These are phyloP conservation scores for Panthera uncia DNA, from an alignment of 2,113 vertebrate species.

Conservation along the genomic window DNA sequence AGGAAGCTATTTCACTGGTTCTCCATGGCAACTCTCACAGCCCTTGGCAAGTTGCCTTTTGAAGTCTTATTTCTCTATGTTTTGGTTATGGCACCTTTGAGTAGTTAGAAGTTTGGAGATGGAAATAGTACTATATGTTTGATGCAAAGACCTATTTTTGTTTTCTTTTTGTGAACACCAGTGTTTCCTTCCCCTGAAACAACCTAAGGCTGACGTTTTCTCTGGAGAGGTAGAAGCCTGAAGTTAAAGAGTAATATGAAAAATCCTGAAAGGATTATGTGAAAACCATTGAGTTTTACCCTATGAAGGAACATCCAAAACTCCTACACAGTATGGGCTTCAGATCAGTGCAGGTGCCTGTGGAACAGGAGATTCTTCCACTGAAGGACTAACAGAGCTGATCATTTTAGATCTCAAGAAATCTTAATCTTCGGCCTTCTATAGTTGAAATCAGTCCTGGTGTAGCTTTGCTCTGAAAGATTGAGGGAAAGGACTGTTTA, in stretches of 20 bases:
- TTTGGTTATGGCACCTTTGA: slow-evolving; percentile 24
- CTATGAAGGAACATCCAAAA: background rate
- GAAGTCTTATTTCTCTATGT: slow-evolving; percentile 15
- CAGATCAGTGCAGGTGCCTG: too few relatives aligned
- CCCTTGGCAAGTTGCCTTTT: slow-evolving; percentile 54
- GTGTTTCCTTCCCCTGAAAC: slow-evolving; percentile 33
- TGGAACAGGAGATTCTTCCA: background rate
- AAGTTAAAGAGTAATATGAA: background rate
- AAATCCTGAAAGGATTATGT: background rate
- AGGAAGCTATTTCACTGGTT: slow-evolving; percentile 54
- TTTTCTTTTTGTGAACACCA: slow-evolving; percentile 40
- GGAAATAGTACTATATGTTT: slow-evolving; percentile 36
- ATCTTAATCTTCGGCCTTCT: background rate
- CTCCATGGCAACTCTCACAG: slow-evolving; percentile 48
- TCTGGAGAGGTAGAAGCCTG: background rate
- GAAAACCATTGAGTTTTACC: background rate
- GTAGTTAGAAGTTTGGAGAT: background rate
- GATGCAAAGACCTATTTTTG: slow-evolving; percentile 30
- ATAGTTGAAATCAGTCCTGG: background rate
- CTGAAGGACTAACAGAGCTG: background rate
- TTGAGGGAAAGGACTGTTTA: background rate
- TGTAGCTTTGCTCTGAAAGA: background rate
- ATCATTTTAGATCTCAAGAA: background rate
- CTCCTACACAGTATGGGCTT: fast-evolving
- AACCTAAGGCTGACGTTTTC: slow-evolving; percentile 36